Evolutionary conservation across 2,888 invertebrate genomes (phyloP).

Genomic region (Empis livida): DNA sequence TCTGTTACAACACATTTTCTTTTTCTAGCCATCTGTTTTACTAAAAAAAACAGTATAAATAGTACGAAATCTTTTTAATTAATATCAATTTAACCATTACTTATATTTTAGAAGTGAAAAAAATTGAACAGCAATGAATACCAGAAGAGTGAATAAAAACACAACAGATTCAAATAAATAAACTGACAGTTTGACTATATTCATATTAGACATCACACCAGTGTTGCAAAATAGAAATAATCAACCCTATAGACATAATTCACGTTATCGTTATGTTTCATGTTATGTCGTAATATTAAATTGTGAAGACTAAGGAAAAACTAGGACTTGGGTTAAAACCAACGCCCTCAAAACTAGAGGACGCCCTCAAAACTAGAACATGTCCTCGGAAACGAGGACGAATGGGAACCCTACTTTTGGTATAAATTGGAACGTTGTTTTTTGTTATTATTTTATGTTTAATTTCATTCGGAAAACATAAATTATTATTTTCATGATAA

Average conservation of each 20-base stretch:
- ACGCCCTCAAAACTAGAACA: background rate
- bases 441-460: background rate
- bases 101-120: background rate
- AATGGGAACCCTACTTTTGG: background rate
- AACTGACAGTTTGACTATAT: background rate
- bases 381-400: background rate
- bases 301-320: background rate
- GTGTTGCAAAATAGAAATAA: background rate
- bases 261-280: background rate
- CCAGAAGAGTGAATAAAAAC: background rate
- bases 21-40: too few species aligned
- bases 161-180: background rate
- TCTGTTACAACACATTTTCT: too few species aligned
- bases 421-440: background rate
- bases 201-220: background rate
- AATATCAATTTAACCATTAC: too few species aligned
- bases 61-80: too few species aligned
- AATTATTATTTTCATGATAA: background rate
- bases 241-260: background rate
- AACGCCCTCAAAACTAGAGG: background rate
- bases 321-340: background rate
- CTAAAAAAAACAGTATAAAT: too few species aligned
- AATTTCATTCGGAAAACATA: background rate
- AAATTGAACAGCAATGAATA: background rate
- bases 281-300: background rate